phyloP scores from a whole-genome alignment of 2,888 invertebrate genomes.

The Seladonia tumulorum region DNA sequence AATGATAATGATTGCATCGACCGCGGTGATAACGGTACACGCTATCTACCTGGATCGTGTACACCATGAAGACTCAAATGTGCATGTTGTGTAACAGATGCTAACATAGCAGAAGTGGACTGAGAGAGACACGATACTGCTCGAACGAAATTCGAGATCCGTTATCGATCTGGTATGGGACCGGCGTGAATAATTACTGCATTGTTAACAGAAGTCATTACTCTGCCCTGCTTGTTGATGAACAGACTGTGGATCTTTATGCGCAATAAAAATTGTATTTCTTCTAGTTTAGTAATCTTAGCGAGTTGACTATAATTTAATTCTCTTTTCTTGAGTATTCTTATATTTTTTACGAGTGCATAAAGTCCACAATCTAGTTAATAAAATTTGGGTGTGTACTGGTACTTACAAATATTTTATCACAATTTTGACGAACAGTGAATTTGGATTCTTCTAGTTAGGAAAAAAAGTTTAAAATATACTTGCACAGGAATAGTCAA shows the following conservation, averaged over 20 bases:
- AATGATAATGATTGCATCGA: conserved; percentile 14
- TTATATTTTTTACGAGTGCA: no score
- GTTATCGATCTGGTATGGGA: background rate
- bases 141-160: background rate
- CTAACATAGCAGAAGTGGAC: conserved; percentile 5
- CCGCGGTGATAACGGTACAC: conserved; percentile 48
- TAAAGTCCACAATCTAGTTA: no score
- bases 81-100: conserved; percentile 27
- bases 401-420: no score
- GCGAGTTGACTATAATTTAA: no score
- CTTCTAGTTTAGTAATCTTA: no score
- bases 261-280: background rate
- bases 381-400: no score
- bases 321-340: no score
- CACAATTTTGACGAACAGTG: no score
- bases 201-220: background rate
- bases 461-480: no score
- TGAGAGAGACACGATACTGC: conserved; percentile 3
- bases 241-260: background rate
- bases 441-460: no score
- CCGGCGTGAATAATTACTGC: background rate
- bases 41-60: conserved; percentile 16
- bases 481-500: no score
- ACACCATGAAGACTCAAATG: conserved; percentile 23
- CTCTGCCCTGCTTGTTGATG: background rate